phyloP scores from a whole-genome alignment of 2,797 vertebrate genomes.

The Poecilia gillii region DNA sequence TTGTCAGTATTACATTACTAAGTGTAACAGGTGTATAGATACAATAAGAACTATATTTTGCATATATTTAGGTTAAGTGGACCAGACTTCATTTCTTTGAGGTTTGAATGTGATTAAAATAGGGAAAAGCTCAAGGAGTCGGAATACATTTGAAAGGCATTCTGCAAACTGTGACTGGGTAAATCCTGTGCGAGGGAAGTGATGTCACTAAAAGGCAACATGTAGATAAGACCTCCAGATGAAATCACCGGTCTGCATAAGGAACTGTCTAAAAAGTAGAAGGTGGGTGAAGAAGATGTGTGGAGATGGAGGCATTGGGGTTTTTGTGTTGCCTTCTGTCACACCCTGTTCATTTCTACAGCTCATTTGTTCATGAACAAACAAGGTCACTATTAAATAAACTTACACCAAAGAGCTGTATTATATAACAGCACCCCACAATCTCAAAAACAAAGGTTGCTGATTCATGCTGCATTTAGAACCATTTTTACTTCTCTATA shows the following conservation, averaged over 20 bases:
- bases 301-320: background rate
- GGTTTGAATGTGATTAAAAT: background rate
- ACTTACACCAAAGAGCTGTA: background rate
- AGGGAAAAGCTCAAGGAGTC: background rate
- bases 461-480: background rate
- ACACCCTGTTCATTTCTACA: background rate
- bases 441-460: conserved; percentile 4
- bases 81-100: background rate
- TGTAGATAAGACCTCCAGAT: background rate
- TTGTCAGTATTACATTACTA: too few relatives aligned
- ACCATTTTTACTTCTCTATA: background rate
- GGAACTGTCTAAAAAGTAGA: background rate
- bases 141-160: background rate
- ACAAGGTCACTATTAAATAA: conserved; percentile 1
- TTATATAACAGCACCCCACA: background rate
- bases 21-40: too few relatives aligned
- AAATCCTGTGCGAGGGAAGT: background rate
- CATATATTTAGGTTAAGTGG: too few relatives aligned
- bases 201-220: background rate
- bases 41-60: too few relatives aligned
- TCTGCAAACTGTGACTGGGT: background rate
- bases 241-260: background rate
- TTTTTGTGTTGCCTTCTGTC: background rate
- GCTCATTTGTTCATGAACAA: background rate
- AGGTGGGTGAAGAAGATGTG: background rate